Base-by-base conservation (phyloP, 2,113 vertebrate species). In the Climacteris rufus region DNA sequence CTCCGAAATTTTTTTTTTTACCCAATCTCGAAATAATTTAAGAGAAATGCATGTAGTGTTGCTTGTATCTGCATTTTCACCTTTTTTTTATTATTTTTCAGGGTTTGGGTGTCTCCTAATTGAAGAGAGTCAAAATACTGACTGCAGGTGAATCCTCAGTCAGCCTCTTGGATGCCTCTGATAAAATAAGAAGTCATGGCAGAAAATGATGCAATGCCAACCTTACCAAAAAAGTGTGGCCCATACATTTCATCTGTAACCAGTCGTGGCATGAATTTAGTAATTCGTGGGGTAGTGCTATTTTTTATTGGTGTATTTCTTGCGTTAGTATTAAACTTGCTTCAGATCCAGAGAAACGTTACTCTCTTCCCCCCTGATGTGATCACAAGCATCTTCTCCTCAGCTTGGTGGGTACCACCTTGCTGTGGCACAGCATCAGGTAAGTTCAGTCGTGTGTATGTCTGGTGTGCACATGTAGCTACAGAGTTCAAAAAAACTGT, bases 331-430 rank as follows among this genome's bases (percentile, higher is more conserved):
- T 98, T 99, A 82, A 99, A 99, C 96, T 97, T 99, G 72, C 98
- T 99, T 91, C 99, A 99, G 98, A 99, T 99, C 93, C 99, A 99
- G 98, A 98, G 99, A 64, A 99, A 99, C 0, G 98, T 99, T 96
- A 99, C 99, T 5, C 98, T 99, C n/a, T 99, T 99, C 85, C 99
- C 99, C 76, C 99, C 99, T 6, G 99, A 99, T 14, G 99, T 99
- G 94, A 98, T 99, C 94, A 99, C 99, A 88, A 99, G 99, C 95
- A 98, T 99, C 97, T 99, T 99, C 97, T 99, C 99, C 75, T 99
- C 99, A 8, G 99, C 99, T 33, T 99, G 99, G 99, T 99, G 99
- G 99, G 99, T 99, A 15, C 98, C 99, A 3, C 99, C 98, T 7
- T 99, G 99, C 97, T 99, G 99, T 95, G 99, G 99, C 66, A 99